Conservation (phyloP, 2,797 vertebrate species). For the Valencia hispanica region DNA sequence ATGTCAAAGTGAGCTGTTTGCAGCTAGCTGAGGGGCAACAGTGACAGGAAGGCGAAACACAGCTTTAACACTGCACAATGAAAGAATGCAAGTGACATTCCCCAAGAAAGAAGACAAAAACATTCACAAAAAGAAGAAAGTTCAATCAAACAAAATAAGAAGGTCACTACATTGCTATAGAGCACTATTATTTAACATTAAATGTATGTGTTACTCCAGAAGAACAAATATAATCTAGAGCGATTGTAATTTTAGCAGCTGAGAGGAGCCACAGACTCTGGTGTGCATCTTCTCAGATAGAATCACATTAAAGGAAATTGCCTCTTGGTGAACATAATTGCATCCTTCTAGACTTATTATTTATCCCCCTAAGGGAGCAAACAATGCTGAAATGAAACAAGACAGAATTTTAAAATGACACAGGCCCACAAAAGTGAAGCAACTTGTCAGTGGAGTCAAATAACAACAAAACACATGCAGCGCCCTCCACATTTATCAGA, state of each 20-base stretch:
- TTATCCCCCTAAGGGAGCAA: constrained; percentile 51
- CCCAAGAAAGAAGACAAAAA: constrained; percentile 33
- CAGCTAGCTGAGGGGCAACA: constrained; percentile 42
- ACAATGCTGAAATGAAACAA: constrained; percentile 43
- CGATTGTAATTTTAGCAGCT: constrained; percentile 48
- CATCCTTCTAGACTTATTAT: constrained; percentile 68
- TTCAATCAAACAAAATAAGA: constrained; percentile 10
- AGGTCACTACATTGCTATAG: neutral
- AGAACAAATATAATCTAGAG: constrained; percentile 48
- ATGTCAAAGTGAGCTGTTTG: constrained; percentile 68
- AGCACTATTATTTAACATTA: neutral
- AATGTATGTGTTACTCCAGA: constrained; percentile 12
- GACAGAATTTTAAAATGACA: constrained; percentile 47
- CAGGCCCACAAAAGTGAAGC: constrained; percentile 23
- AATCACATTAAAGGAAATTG: constrained; percentile 75
- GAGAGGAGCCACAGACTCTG: constrained; percentile 44
- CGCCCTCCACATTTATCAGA: neutral
- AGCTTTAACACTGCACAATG: constrained; percentile 31
- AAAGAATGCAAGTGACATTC: constrained; percentile 33
- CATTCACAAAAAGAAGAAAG: constrained; percentile 9
- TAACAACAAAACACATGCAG: constrained; percentile 13
- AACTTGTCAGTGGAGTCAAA: constrained; percentile 15
- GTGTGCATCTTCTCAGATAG: constrained; percentile 72
- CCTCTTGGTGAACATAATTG: constrained; percentile 72
- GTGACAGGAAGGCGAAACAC: constrained; percentile 53